Base-by-base conservation (phyloP, 2,113 vertebrate species). In the Apistogramma diplotaenia region DNA sequence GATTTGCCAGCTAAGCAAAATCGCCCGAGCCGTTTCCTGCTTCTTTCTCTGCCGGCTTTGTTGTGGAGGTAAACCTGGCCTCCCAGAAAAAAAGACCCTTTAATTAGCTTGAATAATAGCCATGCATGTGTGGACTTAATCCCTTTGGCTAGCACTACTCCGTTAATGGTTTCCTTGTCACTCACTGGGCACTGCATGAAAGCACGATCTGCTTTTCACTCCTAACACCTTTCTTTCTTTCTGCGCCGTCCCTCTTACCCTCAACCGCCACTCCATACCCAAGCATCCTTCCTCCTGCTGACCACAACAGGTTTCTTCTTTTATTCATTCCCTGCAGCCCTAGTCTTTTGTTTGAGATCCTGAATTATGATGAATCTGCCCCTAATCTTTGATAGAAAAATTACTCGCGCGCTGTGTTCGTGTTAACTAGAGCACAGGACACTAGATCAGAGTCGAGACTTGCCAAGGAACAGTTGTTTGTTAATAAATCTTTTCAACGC, bases 21-120 rank as follows among this genome's bases (percentile, higher is more conserved):
- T 88, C 59, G 85, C 86, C 87, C 23, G 83, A 93, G 87, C 92
- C 54, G 89, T 93, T 94, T 93, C 93, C 93, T 94, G 91, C 85
- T 89, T 89, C 90, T 91, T 92, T 94, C 89, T 92, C 78, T 75
- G 53, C 46, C 19, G 84, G 62, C 93, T 95, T 95, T 95, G 92
- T 94, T 93, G 88, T 88, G 23, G 82, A 88, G 83, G 89, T 90
- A 93, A 92, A 93, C 91, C 91, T 90, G 92, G 93, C 93, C 93
- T 89, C 92, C 19, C 59, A 59, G 76, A 83, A 92, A 90, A 91
- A 92, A 93, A 90, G 88, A 78, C 51, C 74, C 86, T 92, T 94
- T 95, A 95, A 95, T 95, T 95, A 95, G 91, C 87, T 92, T 87
- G 90, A 95, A 95, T 95, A 96, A 96, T 94, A 93, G 95, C 94